Base-by-base conservation (phyloP, 92 coral and sea anemone species). In the Zoanthus gigantus region DNA sequence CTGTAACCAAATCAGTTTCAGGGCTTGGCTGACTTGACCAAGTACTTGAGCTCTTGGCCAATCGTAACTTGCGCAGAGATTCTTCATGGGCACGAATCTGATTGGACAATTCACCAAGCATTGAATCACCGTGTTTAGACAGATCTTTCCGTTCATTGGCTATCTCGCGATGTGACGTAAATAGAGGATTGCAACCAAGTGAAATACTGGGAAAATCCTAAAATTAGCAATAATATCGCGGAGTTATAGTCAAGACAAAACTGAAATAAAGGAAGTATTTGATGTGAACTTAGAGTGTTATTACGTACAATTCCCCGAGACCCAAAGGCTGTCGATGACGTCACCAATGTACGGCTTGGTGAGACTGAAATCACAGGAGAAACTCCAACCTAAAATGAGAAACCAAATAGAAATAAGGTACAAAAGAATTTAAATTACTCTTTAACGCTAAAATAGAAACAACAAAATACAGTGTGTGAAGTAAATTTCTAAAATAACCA, bases 311-410 rank as follows among this genome's bases (percentile, higher is more conserved):
- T 46, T 29, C 32, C 79, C 42, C 79, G 90, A 0, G 90, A 82
- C 18, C 87, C 76, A 69, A 90, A 78, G 76, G 61, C 52, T 30
- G 78, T 72, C 74, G 93, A 88, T 76, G 96, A 87, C 56, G 81
- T 77, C 37, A 92, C 42, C 4, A 93, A 85, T 71, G 87, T 89
- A n/a, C 91, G 86, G 72, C 92, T 86, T 32, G 99, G 94, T 52
- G 98, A 97, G 28, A 97, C 92, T 23, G 98, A 93, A 47, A 88
- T 90, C 50, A 95, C 92, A 18, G 99, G 98, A 17, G 93, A 88
- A 42, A 97, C 94, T 63, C 99, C 99, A 89, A 96, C 89, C 99
- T 96, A 29, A 29, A 76, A 78, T 72, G 9, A 67, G 63, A 6
- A 74, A 82, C 0, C 1, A 16, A 11, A 29, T 6, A 30, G 7